phyloP scores from a whole-genome alignment of 2,797 vertebrate genomes.

The Fistularia commersonii region DNA sequence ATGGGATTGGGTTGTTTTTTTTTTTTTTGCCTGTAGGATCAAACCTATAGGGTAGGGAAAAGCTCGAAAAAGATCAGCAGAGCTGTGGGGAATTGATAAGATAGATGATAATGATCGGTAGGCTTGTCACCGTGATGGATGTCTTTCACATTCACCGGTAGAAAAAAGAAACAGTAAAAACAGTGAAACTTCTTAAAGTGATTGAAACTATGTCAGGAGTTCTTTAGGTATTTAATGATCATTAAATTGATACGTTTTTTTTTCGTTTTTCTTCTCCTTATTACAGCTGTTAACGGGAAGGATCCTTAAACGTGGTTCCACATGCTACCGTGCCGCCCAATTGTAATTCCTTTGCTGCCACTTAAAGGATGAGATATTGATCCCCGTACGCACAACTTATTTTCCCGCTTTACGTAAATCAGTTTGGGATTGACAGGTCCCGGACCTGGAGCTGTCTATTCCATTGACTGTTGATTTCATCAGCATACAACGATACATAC shows the following conservation, averaged over 20 bases:
- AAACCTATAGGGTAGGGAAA: conserved; percentile 4
- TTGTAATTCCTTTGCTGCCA: conserved; percentile 44
- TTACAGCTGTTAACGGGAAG: too few relatives aligned
- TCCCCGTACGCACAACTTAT: conserved; percentile 41
- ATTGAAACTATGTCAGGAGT: too few relatives aligned
- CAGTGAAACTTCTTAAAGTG: too few relatives aligned
- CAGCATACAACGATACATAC: conserved; percentile 4
- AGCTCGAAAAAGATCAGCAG: not conserved
- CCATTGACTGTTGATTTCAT: conserved; percentile 37
- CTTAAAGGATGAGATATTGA: conserved; percentile 72
- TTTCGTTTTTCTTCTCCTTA: too few relatives aligned
- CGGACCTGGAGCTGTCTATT: conserved; percentile 19
- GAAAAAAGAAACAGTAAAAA: too few relatives aligned
- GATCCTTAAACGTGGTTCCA: too few relatives aligned
- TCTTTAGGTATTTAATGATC: too few relatives aligned
- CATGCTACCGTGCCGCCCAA: too few relatives aligned
- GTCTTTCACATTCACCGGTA: conserved; percentile 3
- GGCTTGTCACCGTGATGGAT: not conserved
- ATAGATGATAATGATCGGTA: conserved; percentile 2
- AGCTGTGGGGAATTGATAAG: not conserved
- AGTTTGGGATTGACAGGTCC: conserved; percentile 52
- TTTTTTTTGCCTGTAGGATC: not conserved
- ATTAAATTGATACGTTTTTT: too few relatives aligned
- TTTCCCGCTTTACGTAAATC: conserved; percentile 59
- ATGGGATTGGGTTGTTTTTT: not conserved